Conservation (phyloP, 2,888 invertebrate species). For the Mylabris sibirica region DNA sequence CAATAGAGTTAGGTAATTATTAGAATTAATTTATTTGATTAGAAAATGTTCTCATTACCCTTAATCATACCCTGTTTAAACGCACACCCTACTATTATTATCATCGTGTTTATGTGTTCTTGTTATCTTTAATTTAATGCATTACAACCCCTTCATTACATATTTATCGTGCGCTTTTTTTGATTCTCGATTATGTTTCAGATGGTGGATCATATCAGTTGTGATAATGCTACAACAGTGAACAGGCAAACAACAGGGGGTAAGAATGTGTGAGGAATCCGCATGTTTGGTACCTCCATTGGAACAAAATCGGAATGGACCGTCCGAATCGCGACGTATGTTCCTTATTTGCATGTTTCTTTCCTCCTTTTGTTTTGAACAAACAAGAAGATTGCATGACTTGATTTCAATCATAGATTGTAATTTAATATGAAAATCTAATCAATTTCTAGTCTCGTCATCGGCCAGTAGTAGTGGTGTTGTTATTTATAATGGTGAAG, state of each 20-base stretch:
- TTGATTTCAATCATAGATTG: background rate
- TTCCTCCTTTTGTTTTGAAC: no score
- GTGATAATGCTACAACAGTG: constrained; percentile 23
- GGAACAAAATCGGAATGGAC: constrained; percentile 56
- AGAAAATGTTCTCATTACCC: no score
- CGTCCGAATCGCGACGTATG: constrained; percentile 55
- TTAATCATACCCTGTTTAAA: no score
- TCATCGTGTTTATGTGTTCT: no score
- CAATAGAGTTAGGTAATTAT: no score
- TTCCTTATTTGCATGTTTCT: constrained; percentile 27
- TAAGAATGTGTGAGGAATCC: constrained; percentile 60
- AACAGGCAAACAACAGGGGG: constrained; percentile 29
- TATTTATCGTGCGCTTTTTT: no score
- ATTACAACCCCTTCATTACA: background rate
- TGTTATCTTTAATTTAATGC: no score
- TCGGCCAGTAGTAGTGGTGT: constrained; percentile 40
- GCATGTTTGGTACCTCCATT: constrained; percentile 60
- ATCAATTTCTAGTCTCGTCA: background rate
- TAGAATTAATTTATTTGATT: no score
- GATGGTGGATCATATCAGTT: constrained; percentile 25
- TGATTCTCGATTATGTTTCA: background rate
- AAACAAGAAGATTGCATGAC: background rate
- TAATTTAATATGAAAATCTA: background rate
- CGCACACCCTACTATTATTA: no score
- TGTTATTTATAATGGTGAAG: constrained; percentile 52